Evolutionary conservation across 92 coral and sea anemone genomes (phyloP).

Genomic region (Nematostella vectensis): DNA sequence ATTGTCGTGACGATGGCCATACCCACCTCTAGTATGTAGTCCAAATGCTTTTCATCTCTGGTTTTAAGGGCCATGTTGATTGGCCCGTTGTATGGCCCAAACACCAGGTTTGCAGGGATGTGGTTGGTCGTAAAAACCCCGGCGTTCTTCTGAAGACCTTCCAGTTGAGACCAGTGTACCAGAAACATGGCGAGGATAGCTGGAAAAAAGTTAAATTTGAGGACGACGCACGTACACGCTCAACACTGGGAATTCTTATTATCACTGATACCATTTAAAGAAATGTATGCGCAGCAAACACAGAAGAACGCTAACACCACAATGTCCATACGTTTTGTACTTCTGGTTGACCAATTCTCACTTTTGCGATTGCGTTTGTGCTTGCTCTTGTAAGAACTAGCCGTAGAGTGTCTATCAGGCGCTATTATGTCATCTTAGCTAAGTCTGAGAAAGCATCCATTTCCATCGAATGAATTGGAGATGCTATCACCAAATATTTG

Average conservation of each 20-base stretch:
- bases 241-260: too few relatives aligned
- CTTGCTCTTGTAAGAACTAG: too few relatives aligned
- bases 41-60: conserved; percentile 55
- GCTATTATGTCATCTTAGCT: too few relatives aligned
- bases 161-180: conserved; percentile 46
- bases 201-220: not conserved
- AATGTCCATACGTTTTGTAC: conserved; percentile 12
- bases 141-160: conserved; percentile 47
- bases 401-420: too few relatives aligned
- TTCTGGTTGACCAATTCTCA: too few relatives aligned
- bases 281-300: not conserved
- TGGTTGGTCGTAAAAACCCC: conserved; percentile 70
- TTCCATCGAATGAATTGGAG: too few relatives aligned
- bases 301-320: not conserved
- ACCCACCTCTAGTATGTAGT: conserved; percentile 59
- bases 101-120: conserved; percentile 59
- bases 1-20: not conserved
- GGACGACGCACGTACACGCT: too few relatives aligned
- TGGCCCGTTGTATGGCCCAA: conserved; percentile 78
- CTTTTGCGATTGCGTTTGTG: too few relatives aligned
- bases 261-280: too few relatives aligned
- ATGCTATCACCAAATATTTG: too few relatives aligned
- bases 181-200: conserved; percentile 49
- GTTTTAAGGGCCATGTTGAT: conserved; percentile 62
- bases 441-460: too few relatives aligned